phyloP scores from a whole-genome alignment of 2,113 vertebrate species.

The Stegastes partitus region DNA sequence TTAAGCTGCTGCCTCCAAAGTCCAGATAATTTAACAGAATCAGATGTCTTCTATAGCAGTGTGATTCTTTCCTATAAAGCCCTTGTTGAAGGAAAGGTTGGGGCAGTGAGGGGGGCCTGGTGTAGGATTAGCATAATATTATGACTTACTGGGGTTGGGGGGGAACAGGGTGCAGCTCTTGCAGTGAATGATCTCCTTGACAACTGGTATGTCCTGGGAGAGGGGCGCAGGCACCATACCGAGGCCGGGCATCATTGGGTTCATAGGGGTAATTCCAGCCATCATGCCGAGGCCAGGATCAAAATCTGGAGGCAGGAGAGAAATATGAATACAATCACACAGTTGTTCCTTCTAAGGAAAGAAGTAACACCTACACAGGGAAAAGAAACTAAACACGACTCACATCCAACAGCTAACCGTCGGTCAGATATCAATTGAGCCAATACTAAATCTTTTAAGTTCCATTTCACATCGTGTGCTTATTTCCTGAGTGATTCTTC shows the following conservation, averaged over 20 bases:
- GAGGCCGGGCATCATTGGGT: slow-evolving; percentile 94
- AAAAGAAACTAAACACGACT: slow-evolving; percentile 23
- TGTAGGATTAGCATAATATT: slow-evolving; percentile 9
- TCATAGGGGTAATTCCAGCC: slow-evolving; percentile 93
- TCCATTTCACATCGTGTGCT: slow-evolving; percentile 27
- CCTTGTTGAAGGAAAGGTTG: not conserved
- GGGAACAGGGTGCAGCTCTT: slow-evolving; percentile 97
- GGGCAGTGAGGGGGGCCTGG: not conserved
- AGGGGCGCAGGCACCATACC: slow-evolving; percentile 91
- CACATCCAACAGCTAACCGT: not conserved
- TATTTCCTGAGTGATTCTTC: slow-evolving; percentile 32
- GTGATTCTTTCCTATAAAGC: not conserved
- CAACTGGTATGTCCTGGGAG: slow-evolving; percentile 90
- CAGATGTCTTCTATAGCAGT: not conserved
- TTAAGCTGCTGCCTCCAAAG: not conserved
- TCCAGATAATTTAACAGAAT: not conserved
- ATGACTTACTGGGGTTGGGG: slow-evolving; percentile 93
- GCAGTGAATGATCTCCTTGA: slow-evolving; percentile 98
- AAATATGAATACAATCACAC: slow-evolving; percentile 23
- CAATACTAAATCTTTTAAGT: slow-evolving; percentile 9
- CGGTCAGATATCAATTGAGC: slow-evolving; percentile 4
- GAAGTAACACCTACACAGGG: slow-evolving; percentile 16
- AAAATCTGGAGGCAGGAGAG: slow-evolving; percentile 85
- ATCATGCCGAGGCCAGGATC: slow-evolving; percentile 94
- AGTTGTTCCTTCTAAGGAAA: not conserved